Base-by-base conservation (phyloP, 2,113 vertebrate genomes). In the Datnioides undecimradiatus region DNA sequence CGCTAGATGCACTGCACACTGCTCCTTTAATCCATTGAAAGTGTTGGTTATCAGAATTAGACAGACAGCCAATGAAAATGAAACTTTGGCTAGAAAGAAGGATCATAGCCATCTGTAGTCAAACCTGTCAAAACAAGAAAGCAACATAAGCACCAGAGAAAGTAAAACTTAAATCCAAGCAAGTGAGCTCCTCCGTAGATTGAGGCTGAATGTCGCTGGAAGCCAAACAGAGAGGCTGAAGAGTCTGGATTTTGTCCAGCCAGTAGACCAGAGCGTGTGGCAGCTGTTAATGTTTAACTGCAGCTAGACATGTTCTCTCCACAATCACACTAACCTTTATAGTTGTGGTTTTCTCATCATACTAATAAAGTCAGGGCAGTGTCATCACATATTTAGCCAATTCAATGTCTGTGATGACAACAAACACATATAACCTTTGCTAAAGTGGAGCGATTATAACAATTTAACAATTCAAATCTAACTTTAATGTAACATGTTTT, bases 271-370 rank as follows among this genome's bases (percentile, higher is more conserved):
- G 77, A 45, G 63, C 69, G 33, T 76, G 72, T 64, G 81, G 62
- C 63, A 55, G 46, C 34, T 75, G 73, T 80, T 87, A 78, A 88
- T 83, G 67, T 79, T 79, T 85, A 82, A 90, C 79, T 29, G 69
- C 62, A 52, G 40, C 36, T 25, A 2, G 72, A 67, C 69, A 62
- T 51, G 59, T 79, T 73, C 51, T 43, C 59, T 49, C 25, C 43
- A 14, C 13, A 75, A 40, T 81, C 34, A 79, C 52, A 34, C 76
- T n/a, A 66, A 63, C 68, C 49, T 74, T 58, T 64, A 21, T 9
- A 38, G 49, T 27, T 57, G 12, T n/a, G 10, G 27, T 33, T 65
- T 68, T 48, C 29, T 79, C 45, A 25, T 36, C 25, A 9, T 36
- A 33, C 46, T 25, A n/a, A 59, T 72, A 9, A 43, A 2, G 23